Percentiles rank a stretch among this genome's conserved stretches.
Evolutionary conservation across 2,113 vertebrate genomes (phyloP).

Genomic region (Chlamydotis undulata): DNA sequence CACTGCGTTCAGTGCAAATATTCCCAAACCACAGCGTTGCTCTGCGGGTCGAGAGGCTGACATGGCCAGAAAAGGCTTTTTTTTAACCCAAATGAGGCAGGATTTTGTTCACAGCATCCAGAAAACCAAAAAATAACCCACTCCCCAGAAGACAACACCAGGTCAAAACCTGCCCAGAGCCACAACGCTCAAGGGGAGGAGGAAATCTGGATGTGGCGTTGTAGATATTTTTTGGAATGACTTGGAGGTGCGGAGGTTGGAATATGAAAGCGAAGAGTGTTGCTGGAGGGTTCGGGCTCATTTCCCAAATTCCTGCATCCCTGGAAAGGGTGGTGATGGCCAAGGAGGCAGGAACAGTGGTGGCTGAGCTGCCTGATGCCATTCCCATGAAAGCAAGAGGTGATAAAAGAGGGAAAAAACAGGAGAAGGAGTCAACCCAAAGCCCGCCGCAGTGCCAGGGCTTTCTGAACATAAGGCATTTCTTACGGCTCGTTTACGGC

Average conservation of each 20-base stretch:
- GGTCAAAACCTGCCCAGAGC: not conserved
- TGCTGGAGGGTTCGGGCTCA: not conserved
- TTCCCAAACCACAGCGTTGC: not conserved
- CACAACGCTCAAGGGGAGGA: not conserved
- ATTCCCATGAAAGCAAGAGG: not conserved
- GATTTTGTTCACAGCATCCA: not conserved
- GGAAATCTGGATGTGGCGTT: not conserved
- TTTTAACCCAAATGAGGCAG: not conserved
- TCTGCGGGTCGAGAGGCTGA: not conserved
- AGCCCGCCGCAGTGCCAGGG: not conserved
- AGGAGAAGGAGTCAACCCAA: not conserved
- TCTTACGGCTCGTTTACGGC: not conserved
- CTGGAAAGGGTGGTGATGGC: not conserved
- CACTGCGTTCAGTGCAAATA: not conserved
- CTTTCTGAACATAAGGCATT: not conserved
- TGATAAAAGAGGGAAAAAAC: not conserved
- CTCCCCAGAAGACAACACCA: not conserved
- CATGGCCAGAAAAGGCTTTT: accelerated
- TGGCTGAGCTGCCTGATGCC: accelerated
- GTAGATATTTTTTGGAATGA: not conserved
- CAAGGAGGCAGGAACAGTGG: not conserved
- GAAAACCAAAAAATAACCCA: not conserved
- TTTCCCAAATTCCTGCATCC: not conserved
- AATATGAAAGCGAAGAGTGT: not conserved
- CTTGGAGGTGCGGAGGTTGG: not conserved